Percentiles rank a stretch among this genome's conserved stretches.
These are phyloP conservation scores for Gymnogyps californianus DNA, from an alignment of 2,113 vertebrate genomes.

Conservation along the genomic window DNA sequence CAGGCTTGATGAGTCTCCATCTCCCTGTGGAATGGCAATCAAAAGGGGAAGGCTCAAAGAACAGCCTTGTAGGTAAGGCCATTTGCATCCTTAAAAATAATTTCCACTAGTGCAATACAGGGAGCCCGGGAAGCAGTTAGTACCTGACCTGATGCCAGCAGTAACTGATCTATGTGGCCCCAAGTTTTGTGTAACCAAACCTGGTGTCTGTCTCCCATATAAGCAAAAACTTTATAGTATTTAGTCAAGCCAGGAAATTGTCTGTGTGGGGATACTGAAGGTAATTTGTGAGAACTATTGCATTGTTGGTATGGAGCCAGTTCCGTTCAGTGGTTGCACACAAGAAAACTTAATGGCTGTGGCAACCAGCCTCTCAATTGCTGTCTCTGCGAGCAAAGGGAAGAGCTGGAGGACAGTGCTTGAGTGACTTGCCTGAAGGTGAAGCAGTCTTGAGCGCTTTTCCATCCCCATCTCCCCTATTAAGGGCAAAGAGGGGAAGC, in stretches of 20 bases:
- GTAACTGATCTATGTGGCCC: neutral
- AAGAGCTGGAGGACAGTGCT: neutral
- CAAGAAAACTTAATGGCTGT: neutral
- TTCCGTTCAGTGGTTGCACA: neutral
- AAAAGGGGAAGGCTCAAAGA: neutral
- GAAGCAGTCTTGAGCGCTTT: neutral
- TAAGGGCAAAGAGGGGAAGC: neutral
- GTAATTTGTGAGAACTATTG: neutral
- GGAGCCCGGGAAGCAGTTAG: neutral
- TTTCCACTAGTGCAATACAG: neutral
- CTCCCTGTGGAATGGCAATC: neutral
- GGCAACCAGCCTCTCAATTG: neutral
- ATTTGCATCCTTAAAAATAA: neutral
- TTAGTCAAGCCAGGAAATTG: neutral
- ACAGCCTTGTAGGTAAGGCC: neutral
- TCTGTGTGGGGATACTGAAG: neutral
- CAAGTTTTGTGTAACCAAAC: neutral
- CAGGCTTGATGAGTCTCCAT: neutral
- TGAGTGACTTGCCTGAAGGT: neutral
- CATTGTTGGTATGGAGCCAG: neutral
- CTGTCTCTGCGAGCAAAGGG: neutral
- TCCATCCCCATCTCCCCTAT: neutral
- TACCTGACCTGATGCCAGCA: neutral
- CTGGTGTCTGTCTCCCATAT: neutral
- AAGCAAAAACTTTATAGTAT: neutral